Conservation (phyloP, 2,113 vertebrate species). For the Etheostoma spectabile region DNA sequence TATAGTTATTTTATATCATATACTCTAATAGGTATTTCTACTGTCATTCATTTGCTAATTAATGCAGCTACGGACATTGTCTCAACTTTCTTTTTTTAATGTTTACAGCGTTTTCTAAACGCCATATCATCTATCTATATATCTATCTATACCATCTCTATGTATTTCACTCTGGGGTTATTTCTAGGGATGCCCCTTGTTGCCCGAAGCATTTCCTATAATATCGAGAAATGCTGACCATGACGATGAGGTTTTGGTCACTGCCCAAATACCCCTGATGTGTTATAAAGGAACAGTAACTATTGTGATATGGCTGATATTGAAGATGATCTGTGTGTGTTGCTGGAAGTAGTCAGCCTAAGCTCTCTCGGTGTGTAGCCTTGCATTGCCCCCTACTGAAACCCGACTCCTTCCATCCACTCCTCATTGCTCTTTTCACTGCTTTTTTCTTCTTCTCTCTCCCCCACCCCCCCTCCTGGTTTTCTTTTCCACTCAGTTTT, state of each 20-base stretch:
- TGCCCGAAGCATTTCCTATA: neutral
- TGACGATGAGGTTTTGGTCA: neutral
- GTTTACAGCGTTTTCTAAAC: neutral
- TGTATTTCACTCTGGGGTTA: too few species aligned
- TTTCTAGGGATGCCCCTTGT: neutral
- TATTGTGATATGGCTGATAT: conserved; percentile 10
- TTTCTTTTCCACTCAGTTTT: neutral
- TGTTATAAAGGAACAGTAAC: neutral
- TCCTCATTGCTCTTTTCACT: conserved; percentile 24
- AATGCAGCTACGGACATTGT: neutral
- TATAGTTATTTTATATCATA: too few species aligned
- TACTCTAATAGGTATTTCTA: neutral
- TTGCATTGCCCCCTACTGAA: conserved; percentile 86
- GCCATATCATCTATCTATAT: too few species aligned
- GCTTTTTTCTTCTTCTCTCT: neutral
- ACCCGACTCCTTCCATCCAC: conserved; percentile 70
- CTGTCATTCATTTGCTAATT: neutral
- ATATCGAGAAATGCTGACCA: neutral
- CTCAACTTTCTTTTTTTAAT: neutral
- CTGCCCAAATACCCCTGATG: conserved; percentile 11
- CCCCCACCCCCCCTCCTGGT: neutral
- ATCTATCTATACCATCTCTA: too few species aligned
- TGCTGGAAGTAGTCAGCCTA: conserved; percentile 46
- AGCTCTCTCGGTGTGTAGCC: conserved; percentile 68
- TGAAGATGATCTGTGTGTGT: conserved; percentile 39